Conservation (phyloP, 2,797 vertebrate genomes). For the Myiothlypis chrysogaster region DNA sequence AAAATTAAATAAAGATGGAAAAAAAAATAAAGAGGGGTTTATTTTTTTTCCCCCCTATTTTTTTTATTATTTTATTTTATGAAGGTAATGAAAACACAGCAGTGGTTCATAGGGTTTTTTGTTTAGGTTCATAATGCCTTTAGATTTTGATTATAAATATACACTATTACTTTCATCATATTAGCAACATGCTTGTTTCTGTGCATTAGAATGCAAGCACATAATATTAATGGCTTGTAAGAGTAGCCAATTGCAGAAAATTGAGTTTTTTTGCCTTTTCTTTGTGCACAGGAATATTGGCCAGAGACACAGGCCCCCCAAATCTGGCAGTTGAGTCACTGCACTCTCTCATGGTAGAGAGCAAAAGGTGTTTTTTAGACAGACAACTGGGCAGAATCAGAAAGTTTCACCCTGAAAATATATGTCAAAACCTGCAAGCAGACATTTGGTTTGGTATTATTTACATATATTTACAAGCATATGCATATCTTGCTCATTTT, state of each 20-base stretch:
- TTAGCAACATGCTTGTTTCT: neutral
- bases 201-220: neutral
- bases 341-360: neutral
- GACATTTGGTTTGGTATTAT: fast-evolving
- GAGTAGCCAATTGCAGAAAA: neutral
- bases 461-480: neutral
- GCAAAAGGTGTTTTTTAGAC: neutral
- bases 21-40: neutral
- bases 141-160: neutral
- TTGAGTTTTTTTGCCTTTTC: neutral
- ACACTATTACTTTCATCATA: neutral
- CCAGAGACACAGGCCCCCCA: neutral
- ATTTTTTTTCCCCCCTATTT: fast-evolving
- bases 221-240: neutral
- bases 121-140: neutral
- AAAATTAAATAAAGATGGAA: too few relatives aligned
- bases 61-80: neutral
- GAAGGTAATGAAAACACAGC: neutral
- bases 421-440: neutral
- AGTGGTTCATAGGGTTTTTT: neutral
- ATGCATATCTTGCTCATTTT: neutral
- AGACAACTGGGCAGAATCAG: neutral
- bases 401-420: neutral
- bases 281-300: neutral
- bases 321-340: neutral